Conservation (phyloP, 2,113 vertebrate genomes). For the Vidua macroura region DNA sequence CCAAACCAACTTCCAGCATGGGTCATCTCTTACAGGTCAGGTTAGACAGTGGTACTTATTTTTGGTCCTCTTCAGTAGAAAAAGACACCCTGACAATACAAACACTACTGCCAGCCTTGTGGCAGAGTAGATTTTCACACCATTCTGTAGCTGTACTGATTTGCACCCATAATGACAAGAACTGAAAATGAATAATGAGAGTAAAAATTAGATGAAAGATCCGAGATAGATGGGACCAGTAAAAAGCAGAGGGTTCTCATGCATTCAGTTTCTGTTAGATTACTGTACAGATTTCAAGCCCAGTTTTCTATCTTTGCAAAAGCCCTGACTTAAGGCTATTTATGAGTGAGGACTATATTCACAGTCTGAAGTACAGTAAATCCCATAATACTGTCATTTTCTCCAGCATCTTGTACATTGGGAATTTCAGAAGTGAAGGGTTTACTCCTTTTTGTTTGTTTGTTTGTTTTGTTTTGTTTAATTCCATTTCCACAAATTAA, state of each 20-base stretch:
- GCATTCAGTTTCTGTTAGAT: background rate
- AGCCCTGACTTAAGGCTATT: background rate
- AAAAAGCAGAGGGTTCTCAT: background rate
- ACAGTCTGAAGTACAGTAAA: background rate
- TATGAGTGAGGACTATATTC: background rate
- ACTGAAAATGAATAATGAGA: background rate
- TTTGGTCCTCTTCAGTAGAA: background rate
- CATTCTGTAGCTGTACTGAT: rapidly evolving
- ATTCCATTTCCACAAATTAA: background rate
- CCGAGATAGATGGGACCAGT: background rate
- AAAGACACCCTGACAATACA: background rate
- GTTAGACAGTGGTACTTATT: background rate
- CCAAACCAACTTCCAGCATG: background rate
- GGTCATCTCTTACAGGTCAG: background rate
- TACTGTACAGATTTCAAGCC: background rate
- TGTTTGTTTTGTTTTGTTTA: background rate
- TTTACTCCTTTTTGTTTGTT: background rate
- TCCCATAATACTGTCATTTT: background rate
- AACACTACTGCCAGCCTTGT: background rate
- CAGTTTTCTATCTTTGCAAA: background rate
- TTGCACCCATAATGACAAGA: background rate
- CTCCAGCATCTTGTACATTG: background rate
- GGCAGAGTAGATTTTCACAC: background rate
- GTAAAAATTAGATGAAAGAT: background rate
- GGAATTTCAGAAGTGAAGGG: background rate